A percentile compares a stretch with the other conserved stretches of the same genome.
Evolutionary conservation across 2,113 vertebrate species (phyloP).

Genomic region (Anolis carolinensis): DNA sequence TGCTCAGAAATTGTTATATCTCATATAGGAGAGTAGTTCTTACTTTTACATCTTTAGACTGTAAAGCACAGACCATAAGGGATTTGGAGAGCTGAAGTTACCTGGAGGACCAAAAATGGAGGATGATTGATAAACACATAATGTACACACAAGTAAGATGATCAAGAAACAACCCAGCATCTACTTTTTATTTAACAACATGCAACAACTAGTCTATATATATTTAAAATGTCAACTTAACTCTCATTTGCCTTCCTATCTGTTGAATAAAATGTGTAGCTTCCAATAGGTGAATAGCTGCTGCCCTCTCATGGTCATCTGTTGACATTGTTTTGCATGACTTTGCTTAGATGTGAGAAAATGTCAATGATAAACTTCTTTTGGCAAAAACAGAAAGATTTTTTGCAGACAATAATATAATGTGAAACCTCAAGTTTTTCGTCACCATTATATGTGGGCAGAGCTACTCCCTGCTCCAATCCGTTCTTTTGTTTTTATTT

Average conservation of each 20-base stretch:
- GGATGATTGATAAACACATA: too few species aligned
- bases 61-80: too few species aligned
- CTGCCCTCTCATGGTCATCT: slow-evolving; percentile 2
- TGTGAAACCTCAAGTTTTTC: neutral
- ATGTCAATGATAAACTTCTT: neutral
- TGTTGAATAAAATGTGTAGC: neutral
- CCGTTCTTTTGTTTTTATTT: neutral
- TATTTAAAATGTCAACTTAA: neutral
- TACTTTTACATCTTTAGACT: too few species aligned
- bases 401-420: neutral
- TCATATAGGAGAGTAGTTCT: neutral
- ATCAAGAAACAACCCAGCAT: neutral
- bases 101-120: too few species aligned
- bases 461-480: neutral
- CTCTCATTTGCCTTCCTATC: neutral
- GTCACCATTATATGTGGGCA: neutral
- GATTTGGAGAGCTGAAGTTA: too few species aligned
- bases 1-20: neutral
- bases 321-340: neutral
- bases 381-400: neutral
- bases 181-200: neutral
- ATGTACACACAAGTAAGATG: neutral
- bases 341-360: too few species aligned
- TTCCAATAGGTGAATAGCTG: neutral
- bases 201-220: neutral